Base-by-base conservation (phyloP, 1,140 invertebrate genomes). In the Achatina immaculata region DNA sequence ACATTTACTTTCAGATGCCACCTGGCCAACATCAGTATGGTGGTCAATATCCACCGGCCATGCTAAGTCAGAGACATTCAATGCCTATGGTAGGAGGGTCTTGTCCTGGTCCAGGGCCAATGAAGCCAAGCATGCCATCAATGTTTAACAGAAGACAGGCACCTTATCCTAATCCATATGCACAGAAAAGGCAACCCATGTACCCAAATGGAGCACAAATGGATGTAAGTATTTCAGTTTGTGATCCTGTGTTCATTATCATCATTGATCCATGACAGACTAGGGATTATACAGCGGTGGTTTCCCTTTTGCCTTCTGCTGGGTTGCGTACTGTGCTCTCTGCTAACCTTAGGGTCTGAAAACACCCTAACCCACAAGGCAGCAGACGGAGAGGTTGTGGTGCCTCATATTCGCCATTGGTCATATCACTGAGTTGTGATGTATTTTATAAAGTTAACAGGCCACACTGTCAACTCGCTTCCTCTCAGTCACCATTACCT, bases 121-220 rank as follows among this genome's bases (percentile, higher is more conserved):
- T 87, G 82, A 84, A 83, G n/a, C 83, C 84, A 75, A 86, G 81
- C 38, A 85, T 82, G 31, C 86, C 87, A 71, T 78, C 88, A 86
- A 86, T 88, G 86, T 87, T 87, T 69, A 72, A 51, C 24, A 83
- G 86, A 74, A 81, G 89, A 51, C 77, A 82, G 38, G 79, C 86
- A 36, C 87, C 89, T 0, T 90, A 90, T 78, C 88, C 88, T 36
- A 85, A 85, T 42, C 86, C 85, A n/a, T 85, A 87, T 71, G 82
- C 83, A 36, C 82, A 81, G 68, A 85, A 86, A 36, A 81, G 83
- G 16, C 84, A 74, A 21, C 86, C 85, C 80, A 78, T 84, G 66
- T 85, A 85, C 78, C 84, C 88, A 3, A 90, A 90, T 85, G 88
- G 86, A 65, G 65, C 82, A 66, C 86, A 86, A 77, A 87, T 89